Base-by-base conservation (phyloP, 1,140 invertebrate species). In the Drosophila ironensis region DNA sequence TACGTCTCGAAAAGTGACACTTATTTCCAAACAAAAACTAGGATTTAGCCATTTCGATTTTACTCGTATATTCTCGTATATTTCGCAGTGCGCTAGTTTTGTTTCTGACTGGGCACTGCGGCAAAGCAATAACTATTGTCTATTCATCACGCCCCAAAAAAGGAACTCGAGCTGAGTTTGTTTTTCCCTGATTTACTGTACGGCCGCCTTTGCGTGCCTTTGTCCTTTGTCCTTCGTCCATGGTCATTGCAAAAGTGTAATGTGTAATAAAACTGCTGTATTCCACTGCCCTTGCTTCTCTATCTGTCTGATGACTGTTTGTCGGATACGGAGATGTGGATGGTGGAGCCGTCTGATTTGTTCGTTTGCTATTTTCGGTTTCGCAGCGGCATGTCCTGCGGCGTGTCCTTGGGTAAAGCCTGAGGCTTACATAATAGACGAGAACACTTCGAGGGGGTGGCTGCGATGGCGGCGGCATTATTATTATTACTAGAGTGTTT, bases 391-490 rank as follows among this genome's bases (percentile, higher is more conserved):
- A 45, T 64, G 53, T 45, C 37, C 59, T 52, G 64, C 51, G 14
- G 64, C 66, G 40, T 48, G 77, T 78, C 77, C 77, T 84, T 82
- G 73, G 46, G 50, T 20, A 63, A 56, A 24, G 37, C 38, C 57
- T 47, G 53, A 16, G 42, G 50, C 63, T 82, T 84, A 82, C 59
- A 78, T 82, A 82, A 82, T 68, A 60, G 54, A 22, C 45, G 52
- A 17, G 24, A 16, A 42, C 11, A 25, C 48, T 22, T 38, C 12
- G 27, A n/a, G n/a, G 19, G n/a, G 22, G 37, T 20, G 37, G 20
- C 11, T 27, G 30, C 20, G 14, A 33, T 35, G 11, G 14, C 30
- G 40, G 64, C 1, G 48, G 33, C 24, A 37, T 46, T 56, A 69
- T 69, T 69, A 57, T 57, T 69, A 69, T 57, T 57, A 68, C 45